These are phyloP conservation scores for Aphidoletes aphidimyza DNA, from an alignment of 2,888 invertebrate genomes.

Conservation along the genomic window DNA sequence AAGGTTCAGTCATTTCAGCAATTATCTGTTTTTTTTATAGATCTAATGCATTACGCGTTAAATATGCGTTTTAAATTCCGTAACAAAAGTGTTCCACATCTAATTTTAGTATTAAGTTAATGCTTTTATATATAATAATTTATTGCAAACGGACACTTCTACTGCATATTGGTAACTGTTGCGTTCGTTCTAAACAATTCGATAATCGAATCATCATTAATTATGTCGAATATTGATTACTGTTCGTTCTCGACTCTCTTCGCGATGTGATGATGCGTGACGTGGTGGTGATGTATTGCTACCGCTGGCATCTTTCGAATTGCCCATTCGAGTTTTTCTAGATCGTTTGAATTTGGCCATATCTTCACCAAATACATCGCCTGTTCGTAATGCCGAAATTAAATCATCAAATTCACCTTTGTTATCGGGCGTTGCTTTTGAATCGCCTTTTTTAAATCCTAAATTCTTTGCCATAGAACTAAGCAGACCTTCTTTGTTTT, in stretches of 20 bases:
- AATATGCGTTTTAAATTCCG: constrained; percentile 9
- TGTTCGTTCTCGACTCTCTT: constrained; percentile 76
- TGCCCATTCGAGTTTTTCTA: constrained; percentile 72
- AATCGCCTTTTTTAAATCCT: constrained; percentile 69
- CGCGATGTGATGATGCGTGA: constrained; percentile 72
- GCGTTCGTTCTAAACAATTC: neutral
- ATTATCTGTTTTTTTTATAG: too few species aligned
- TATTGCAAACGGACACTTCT: constrained; percentile 7
- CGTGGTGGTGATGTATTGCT: constrained; percentile 72
- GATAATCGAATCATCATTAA: neutral
- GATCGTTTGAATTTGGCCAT: constrained; percentile 91
- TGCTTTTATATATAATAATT: neutral
- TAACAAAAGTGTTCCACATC: neutral
- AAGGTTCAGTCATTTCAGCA: constrained; percentile 6
- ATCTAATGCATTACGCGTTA: too few species aligned
- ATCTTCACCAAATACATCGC: constrained; percentile 95
- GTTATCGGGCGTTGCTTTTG: constrained; percentile 67
- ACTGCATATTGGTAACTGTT: constrained; percentile 12
- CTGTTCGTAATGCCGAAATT: constrained; percentile 92
- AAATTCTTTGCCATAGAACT: constrained; percentile 80
- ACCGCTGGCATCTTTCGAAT: constrained; percentile 63
- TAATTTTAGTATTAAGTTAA: neutral
- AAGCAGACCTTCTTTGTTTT: constrained; percentile 80
- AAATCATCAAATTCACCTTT: constrained; percentile 96
- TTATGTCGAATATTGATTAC: constrained; percentile 60